Base-by-base conservation (phyloP, 2,113 vertebrate genomes). In the Hippocampus barbouri region DNA sequence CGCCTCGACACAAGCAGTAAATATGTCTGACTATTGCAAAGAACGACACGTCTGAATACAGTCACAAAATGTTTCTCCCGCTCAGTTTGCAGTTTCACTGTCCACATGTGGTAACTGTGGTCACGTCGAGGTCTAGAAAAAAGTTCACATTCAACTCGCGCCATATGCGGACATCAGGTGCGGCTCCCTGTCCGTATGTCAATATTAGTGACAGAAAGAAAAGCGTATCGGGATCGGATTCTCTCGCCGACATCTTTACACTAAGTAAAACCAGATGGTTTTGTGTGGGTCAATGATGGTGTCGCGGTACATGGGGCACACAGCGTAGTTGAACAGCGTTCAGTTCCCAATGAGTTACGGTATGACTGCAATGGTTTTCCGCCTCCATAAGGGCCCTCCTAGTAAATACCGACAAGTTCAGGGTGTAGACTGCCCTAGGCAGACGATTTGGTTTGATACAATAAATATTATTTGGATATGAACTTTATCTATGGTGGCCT, bases 21-120 rank as follows among this genome's bases (percentile, higher is more conserved):
- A 43, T 14, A 40, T 11, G 14, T 43, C 41, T 66, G 14, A 45
- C 27, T 21, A 6, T 34, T 12, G 10, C 12, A 53, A 8, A 21
- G 15, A 21, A 20, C 16, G 27, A 20, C 20, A 18, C 16, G 25
- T 53, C 4, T 18, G 47, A n/a, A 11, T 20, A 12, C 20, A 30
- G 45, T 51, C 25, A 30, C 23, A 30, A 16, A 49, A 20, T 16
- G 4, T 66, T 38, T 66, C 34, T 38, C 53, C 47, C 66, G 62
- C 1, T 56, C 20, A 38, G 16, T 54, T 23, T 38, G 23, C 21
- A 70, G 66, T 76, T 71, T 73, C 34, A 69, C 70, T 47, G 43
- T 82, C 75, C 85, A 83, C 76, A 84, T 85, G 77, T 85, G 74
- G 74, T 38, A 27, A 62, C 23, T 43, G 25, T 65, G 16, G 47